A percentile compares a stretch with the other conserved stretches of the same genome.
Conservation (phyloP, 2,797 vertebrate genomes). For the Onychomys leucogaster region DNA sequence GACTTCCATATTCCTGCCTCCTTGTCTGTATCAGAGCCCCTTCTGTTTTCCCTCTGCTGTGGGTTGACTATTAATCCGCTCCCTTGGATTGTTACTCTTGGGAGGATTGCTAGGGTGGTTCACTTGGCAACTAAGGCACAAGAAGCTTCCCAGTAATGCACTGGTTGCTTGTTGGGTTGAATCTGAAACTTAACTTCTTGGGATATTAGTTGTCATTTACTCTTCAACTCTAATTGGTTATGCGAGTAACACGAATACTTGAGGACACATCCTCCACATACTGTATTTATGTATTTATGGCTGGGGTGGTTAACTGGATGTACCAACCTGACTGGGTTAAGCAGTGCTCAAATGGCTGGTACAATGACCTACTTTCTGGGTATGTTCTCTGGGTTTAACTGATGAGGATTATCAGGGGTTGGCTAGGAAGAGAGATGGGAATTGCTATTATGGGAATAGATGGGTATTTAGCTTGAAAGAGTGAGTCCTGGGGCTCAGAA, state of each 20-base stretch:
- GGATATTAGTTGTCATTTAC: neutral
- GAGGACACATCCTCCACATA: neutral
- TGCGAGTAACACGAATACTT: neutral
- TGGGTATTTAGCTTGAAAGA: neutral
- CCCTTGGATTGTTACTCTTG: neutral
- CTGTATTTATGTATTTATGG: neutral
- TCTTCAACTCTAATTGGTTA: neutral
- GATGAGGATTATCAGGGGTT: neutral
- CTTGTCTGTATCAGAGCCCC: neutral
- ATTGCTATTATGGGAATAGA: neutral
- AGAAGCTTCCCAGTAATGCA: neutral
- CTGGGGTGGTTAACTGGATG: neutral
- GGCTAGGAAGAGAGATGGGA: neutral
- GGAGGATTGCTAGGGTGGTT: neutral
- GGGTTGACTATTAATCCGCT: neutral
- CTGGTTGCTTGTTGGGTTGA: neutral
- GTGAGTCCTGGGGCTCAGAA: neutral
- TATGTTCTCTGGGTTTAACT: neutral
- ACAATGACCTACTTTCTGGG: neutral
- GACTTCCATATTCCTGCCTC: neutral
- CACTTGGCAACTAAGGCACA: neutral
- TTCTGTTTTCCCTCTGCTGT: slow-evolving; percentile 1
- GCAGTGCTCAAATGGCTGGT: neutral
- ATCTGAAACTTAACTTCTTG: neutral
- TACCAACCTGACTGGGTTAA: neutral